A percentile compares a stretch with the other conserved stretches of the same genome.
Conservation (phyloP, 64 coral and sea anemone species). For the Dendronephthya gigantea region DNA sequence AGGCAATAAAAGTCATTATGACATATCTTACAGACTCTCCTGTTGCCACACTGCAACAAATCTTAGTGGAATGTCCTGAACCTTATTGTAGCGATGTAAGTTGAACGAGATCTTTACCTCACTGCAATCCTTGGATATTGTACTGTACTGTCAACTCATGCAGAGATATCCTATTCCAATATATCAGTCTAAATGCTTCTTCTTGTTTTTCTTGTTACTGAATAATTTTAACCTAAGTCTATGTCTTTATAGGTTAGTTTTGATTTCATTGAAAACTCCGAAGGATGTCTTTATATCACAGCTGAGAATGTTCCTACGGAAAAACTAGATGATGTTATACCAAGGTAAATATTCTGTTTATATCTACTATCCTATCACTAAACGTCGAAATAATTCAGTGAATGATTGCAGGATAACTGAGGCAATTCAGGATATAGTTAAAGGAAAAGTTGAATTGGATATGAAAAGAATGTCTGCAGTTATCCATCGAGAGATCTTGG, state of each 20-base stretch:
- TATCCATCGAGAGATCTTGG: constrained; percentile 73
- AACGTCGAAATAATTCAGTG: neutral
- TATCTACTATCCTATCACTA: neutral
- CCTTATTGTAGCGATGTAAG: constrained; percentile 76
- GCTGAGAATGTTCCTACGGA: constrained; percentile 73
- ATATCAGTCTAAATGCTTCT: too few relatives aligned
- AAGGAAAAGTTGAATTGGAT: constrained; percentile 55
- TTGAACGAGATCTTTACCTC: too few relatives aligned
- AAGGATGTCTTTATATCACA: constrained; percentile 56
- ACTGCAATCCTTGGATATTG: neutral
- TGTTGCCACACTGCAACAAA: constrained; percentile 70
- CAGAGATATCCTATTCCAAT: too few relatives aligned
- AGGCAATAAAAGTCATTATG: constrained; percentile 53
- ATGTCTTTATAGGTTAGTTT: constrained; percentile 24
- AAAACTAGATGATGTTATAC: constrained; percentile 57
- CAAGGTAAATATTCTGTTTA: neutral
- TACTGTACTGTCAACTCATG: neutral
- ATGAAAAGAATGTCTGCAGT: constrained; percentile 78
- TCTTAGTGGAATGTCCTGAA: constrained; percentile 76
- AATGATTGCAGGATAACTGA: neutral
- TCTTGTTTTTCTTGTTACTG: too few relatives aligned
- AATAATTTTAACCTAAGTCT: neutral
- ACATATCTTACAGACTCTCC: constrained; percentile 86
- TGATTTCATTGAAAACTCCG: constrained; percentile 45
- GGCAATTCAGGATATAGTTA: constrained; percentile 1